Evolutionary conservation across 1,140 invertebrate genomes (phyloP).

Genomic region (Heliconius hewitsoni): DNA sequence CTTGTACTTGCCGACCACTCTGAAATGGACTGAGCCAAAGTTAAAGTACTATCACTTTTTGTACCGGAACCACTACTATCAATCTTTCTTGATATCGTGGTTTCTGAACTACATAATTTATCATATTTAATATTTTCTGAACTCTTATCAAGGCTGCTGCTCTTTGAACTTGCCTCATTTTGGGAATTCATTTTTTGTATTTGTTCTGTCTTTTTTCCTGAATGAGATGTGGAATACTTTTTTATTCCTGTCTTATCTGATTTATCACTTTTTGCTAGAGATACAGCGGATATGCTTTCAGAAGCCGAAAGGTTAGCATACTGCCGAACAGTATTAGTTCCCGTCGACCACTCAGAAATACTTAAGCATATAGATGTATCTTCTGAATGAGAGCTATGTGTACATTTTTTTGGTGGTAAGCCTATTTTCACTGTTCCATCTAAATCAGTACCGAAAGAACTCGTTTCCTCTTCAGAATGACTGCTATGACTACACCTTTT

Average conservation of each 20-base stretch:
- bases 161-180: constrained; percentile 73
- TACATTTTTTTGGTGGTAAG: constrained; percentile 87
- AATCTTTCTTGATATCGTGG: constrained; percentile 75
- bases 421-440: constrained; percentile 90
- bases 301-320: constrained; percentile 87
- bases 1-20: constrained; percentile 84
- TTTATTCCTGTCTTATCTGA: constrained; percentile 78
- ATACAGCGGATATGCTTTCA: constrained; percentile 83
- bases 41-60: constrained; percentile 84
- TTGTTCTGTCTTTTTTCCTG: constrained; percentile 71
- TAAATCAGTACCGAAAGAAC: constrained; percentile 86
- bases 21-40: constrained; percentile 83
- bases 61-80: constrained; percentile 81
- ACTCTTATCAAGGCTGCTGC: constrained; percentile 78
- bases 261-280: constrained; percentile 84
- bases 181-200: constrained; percentile 69
- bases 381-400: constrained; percentile 90
- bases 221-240: constrained; percentile 72
- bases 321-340: constrained; percentile 89
- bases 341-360: constrained; percentile 92
- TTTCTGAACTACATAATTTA: constrained; percentile 83
- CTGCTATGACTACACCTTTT: constrained; percentile 84
- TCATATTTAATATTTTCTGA: constrained; percentile 81
- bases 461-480: constrained; percentile 86
- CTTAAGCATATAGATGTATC: constrained; percentile 91